Percentiles rank a stretch among this genome's conserved stretches.
phyloP scores from a whole-genome alignment of 1,140 invertebrate species.

The Trichonephila inaurata region DNA sequence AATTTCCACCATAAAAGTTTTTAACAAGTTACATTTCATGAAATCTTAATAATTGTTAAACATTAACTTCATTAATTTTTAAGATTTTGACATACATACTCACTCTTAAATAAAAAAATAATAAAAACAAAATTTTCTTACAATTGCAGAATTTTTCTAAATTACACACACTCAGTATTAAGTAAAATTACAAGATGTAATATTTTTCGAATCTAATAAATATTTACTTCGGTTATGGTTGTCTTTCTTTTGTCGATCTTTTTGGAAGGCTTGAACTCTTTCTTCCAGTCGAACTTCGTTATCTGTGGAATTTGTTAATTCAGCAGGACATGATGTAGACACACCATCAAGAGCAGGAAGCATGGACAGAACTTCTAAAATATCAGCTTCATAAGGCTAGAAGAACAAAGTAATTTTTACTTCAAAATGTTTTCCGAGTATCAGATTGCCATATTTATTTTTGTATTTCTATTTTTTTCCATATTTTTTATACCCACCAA shows the following conservation, averaged over 20 bases:
- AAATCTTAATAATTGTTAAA: no score
- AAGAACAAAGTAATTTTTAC: neutral
- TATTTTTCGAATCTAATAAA: neutral
- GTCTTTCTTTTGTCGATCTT: slow-evolving; percentile 98
- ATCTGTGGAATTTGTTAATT: neutral
- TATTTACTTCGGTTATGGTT: slow-evolving; percentile 95
- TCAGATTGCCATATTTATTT: no score
- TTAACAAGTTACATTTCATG: no score
- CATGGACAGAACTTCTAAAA: slow-evolving; percentile 49
- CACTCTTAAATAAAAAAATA: neutral
- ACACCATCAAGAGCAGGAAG: slow-evolving; percentile 29
- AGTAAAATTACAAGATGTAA: no score
- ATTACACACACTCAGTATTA: no score
- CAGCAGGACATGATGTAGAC: slow-evolving; percentile 78
- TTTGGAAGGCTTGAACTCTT: slow-evolving; percentile 80
- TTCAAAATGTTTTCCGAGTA: no score
- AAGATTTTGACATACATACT: no score
- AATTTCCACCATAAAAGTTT: no score
- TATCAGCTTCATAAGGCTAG: slow-evolving; percentile 19
- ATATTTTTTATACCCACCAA: no score
- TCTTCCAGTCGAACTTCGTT: slow-evolving; percentile 6
- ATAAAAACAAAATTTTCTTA: neutral
- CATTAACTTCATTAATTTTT: no score
- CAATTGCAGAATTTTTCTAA: no score
- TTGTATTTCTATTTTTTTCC: no score